Percentiles rank a stretch among this genome's conserved stretches.
Conservation (phyloP, 1,140 invertebrate species). For the Drosophila seguyi region DNA sequence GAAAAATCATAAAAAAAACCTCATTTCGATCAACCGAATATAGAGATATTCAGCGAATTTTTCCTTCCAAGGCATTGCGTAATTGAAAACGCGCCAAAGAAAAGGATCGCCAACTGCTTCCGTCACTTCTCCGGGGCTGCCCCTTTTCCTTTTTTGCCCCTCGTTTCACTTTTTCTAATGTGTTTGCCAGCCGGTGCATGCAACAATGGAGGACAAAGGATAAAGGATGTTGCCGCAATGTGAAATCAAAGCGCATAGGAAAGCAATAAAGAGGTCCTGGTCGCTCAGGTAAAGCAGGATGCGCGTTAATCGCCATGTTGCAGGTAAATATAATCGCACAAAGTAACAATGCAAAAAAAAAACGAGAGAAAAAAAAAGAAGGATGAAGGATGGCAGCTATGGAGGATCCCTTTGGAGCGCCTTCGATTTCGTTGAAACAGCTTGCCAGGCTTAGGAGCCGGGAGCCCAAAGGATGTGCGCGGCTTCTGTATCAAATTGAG, state of each 20-base stretch:
- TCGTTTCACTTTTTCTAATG: constrained; percentile 60
- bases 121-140: constrained; percentile 32
- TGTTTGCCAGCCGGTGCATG: constrained; percentile 68
- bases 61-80: constrained; percentile 37
- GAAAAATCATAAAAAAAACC: constrained; percentile 50
- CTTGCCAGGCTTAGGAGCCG: constrained; percentile 57
- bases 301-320: constrained; percentile 67
- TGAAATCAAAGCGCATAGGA: constrained; percentile 56
- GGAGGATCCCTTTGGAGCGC: constrained; percentile 41
- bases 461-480: constrained; percentile 35
- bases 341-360: constrained; percentile 59
- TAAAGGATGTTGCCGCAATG: constrained; percentile 65
- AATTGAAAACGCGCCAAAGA: constrained; percentile 42
- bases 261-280: constrained; percentile 42
- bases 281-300: constrained; percentile 44
- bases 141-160: constrained; percentile 2
- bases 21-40: constrained; percentile 26
- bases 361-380: not conserved
- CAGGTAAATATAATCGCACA: constrained; percentile 69
- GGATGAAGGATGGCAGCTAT: not conserved
- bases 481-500: constrained; percentile 61
- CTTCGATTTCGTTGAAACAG: constrained; percentile 57
- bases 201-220: constrained; percentile 63
- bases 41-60: constrained; percentile 48
- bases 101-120: constrained; percentile 37